A percentile compares a stretch with the other conserved stretches of the same genome.
These are phyloP conservation scores for Cheilosia vulpina DNA, from an alignment of 2,888 invertebrate genomes.

Conservation along the genomic window DNA sequence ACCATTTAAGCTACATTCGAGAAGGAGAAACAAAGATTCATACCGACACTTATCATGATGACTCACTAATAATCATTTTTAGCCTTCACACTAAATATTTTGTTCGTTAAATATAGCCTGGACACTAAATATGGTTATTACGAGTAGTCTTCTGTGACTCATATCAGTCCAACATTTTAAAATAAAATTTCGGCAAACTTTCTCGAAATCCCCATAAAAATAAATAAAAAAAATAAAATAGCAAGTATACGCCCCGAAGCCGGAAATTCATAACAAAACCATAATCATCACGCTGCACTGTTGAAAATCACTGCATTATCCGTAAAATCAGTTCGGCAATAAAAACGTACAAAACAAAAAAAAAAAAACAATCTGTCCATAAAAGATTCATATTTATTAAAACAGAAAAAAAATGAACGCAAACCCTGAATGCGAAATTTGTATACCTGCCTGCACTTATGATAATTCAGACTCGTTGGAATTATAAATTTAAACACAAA, in stretches of 20 bases:
- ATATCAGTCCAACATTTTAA: too few species aligned
- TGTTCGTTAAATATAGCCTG: too few species aligned
- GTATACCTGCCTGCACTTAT: neutral
- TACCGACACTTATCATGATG: too few species aligned
- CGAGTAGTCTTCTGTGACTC: too few species aligned
- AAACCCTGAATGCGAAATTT: neutral
- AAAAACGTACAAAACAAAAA: neutral
- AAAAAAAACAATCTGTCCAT: neutral
- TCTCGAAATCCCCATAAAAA: neutral
- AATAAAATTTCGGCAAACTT: too few species aligned
- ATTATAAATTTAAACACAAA: conserved; percentile 21
- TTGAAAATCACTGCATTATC: conserved; percentile 10
- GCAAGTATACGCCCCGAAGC: conserved; percentile 34
- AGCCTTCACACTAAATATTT: too few species aligned
- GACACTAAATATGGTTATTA: too few species aligned
- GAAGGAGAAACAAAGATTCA: too few species aligned
- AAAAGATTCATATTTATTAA: conserved; percentile 3
- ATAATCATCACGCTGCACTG: neutral
- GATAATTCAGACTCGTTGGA: conserved; percentile 18
- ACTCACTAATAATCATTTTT: too few species aligned
- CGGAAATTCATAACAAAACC: neutral
- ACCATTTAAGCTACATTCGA: too few species aligned
- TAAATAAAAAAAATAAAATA: neutral
- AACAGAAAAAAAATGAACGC: neutral
- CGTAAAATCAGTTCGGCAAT: neutral